Evolutionary conservation across 2,797 vertebrate genomes (phyloP).

Genomic region (Simalia tracyae): DNA sequence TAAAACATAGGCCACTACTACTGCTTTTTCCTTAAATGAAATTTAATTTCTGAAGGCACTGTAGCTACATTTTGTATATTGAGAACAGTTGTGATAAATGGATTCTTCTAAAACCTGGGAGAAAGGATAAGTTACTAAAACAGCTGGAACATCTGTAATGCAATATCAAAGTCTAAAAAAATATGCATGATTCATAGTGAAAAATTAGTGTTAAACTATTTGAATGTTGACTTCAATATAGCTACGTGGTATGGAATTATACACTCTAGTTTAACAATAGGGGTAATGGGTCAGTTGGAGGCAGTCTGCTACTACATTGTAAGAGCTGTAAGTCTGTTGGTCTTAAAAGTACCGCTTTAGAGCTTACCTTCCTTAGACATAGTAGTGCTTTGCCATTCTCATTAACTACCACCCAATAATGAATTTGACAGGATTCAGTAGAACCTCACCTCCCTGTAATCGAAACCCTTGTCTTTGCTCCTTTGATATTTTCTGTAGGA

Average conservation of each 20-base stretch:
- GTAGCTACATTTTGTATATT: neutral
- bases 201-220: neutral
- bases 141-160: neutral
- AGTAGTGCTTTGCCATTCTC: neutral
- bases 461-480: neutral
- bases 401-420: neutral
- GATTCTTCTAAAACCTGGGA: neutral
- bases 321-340: neutral
- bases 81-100: neutral
- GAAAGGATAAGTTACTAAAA: neutral
- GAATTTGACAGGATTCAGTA: neutral
- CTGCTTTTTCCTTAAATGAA: neutral
- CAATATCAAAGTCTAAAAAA: neutral
- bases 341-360: neutral
- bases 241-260: neutral
- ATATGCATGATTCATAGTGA: neutral
- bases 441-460: neutral
- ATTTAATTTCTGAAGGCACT: slow-evolving; percentile 15
- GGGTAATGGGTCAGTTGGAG: neutral
- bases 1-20: neutral
- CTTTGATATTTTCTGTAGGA: neutral
- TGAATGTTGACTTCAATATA: neutral
- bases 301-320: neutral
- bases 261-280: neutral
- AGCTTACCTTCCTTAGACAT: neutral